Evolutionary conservation across 2,888 invertebrate species (phyloP).

Genomic region (Tachystola acroxantha): DNA sequence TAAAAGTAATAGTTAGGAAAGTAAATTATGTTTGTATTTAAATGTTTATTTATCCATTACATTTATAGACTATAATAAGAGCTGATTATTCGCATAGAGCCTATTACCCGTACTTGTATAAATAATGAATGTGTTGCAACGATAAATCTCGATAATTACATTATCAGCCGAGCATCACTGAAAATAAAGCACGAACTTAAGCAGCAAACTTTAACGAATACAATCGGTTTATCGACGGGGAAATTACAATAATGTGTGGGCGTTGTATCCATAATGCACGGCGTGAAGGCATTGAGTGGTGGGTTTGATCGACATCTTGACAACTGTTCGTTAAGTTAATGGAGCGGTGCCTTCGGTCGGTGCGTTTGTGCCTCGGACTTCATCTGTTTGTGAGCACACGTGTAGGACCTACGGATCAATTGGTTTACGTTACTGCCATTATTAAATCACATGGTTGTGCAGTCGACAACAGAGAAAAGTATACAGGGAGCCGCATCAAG

Average conservation of each 20-base stretch:
- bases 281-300: slow-evolving; percentile 57
- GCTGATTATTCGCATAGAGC: not conserved
- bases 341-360: slow-evolving; percentile 46
- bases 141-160: slow-evolving; percentile 11
- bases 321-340: slow-evolving; percentile 76
- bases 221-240: slow-evolving; percentile 42
- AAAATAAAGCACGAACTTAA: slow-evolving; percentile 27
- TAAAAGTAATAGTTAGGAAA: no score
- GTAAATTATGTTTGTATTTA: no score
- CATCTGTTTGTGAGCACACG: slow-evolving; percentile 33
- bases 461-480: no score
- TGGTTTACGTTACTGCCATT: no score
- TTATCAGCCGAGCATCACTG: slow-evolving; percentile 11
- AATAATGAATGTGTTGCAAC: slow-evolving; percentile 2
- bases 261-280: slow-evolving; percentile 62
- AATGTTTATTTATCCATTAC: no score
- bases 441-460: not conserved
- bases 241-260: slow-evolving; percentile 62
- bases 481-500: no score
- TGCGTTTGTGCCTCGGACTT: slow-evolving; percentile 46
- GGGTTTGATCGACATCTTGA: slow-evolving; percentile 75
- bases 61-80: not conserved
- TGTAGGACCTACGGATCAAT: slow-evolving; percentile 31
- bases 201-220: slow-evolving; percentile 22
- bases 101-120: not conserved